phyloP scores from a whole-genome alignment of 2,797 vertebrate species.

The Enteromius trimaculatus region DNA sequence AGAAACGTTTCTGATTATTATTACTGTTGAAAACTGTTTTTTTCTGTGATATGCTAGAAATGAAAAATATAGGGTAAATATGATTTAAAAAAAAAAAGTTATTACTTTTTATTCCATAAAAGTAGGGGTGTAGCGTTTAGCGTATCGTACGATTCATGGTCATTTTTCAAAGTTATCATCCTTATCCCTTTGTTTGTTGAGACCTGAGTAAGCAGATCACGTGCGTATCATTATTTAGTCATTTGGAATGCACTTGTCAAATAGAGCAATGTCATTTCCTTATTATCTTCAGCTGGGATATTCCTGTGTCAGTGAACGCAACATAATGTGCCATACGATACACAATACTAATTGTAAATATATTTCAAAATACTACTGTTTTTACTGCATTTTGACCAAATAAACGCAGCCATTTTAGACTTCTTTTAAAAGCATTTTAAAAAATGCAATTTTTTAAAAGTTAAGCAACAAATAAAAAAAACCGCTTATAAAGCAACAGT shows the following conservation, averaged over 20 bases:
- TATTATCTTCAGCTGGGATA: too few relatives aligned
- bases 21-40: background rate
- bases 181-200: too few relatives aligned
- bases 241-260: background rate
- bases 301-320: too few relatives aligned
- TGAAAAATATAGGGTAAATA: background rate
- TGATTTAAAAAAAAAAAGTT: background rate
- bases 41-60: background rate
- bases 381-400: background rate
- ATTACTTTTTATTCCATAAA: background rate
- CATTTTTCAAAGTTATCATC: too few relatives aligned
- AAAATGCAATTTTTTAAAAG: too few relatives aligned
- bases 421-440: background rate
- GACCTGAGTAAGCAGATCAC: too few relatives aligned
- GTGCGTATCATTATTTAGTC: too few relatives aligned
- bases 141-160: background rate
- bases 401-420: background rate
- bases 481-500: too few relatives aligned
- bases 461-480: too few relatives aligned
- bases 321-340: background rate
- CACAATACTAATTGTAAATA: background rate
- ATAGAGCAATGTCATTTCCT: background rate
- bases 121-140: too few relatives aligned
- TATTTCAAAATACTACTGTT: background rate
- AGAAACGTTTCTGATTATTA: too few relatives aligned